A percentile compares a stretch with the other conserved stretches of the same genome.
These are phyloP conservation scores for Malacoctenus gilli DNA, from an alignment of 2,797 vertebrate species.

Conservation along the genomic window DNA sequence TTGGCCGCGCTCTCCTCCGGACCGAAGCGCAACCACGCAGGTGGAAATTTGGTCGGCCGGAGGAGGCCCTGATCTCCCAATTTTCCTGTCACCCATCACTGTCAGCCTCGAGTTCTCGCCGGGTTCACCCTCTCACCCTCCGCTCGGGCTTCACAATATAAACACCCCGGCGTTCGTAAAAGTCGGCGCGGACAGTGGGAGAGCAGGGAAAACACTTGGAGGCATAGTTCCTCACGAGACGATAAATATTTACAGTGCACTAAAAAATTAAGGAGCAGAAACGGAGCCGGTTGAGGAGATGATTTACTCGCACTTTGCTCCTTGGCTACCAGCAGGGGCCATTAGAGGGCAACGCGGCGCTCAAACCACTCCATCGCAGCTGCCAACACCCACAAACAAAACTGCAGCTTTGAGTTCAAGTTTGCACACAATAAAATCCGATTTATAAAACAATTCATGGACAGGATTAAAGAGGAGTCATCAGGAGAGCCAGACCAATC, in stretches of 20 bases:
- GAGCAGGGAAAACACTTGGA: constrained; percentile 30
- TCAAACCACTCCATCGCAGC: not conserved
- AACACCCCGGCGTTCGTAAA: constrained; percentile 11
- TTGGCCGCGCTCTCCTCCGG: too few relatives aligned
- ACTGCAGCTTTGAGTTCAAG: too few relatives aligned
- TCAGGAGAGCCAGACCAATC: too few relatives aligned
- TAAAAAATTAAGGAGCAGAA: constrained; percentile 22
- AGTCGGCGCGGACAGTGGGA: constrained; percentile 28
- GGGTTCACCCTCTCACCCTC: too few relatives aligned
- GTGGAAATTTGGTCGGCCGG: not conserved
- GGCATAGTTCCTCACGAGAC: constrained; percentile 26
- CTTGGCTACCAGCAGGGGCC: constrained; percentile 11
- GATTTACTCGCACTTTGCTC: constrained; percentile 14
- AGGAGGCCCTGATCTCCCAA: not conserved
- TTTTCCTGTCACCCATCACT: constrained; percentile 3
- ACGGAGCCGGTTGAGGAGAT: constrained; percentile 32
- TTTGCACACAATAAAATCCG: too few relatives aligned
- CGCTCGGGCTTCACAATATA: too few relatives aligned
- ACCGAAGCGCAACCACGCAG: too few relatives aligned
- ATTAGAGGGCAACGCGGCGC: not conserved
- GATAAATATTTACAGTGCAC: constrained; percentile 48
- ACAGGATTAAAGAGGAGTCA: too few relatives aligned
- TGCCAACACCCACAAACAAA: not conserved
- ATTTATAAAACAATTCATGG: too few relatives aligned
- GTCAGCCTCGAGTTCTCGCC: too few relatives aligned